Evolutionary conservation across 2,888 invertebrate species (phyloP), one percentile per base, ranked within the genome.

Genomic region (Mesopsocus fuscifrons): DNA sequence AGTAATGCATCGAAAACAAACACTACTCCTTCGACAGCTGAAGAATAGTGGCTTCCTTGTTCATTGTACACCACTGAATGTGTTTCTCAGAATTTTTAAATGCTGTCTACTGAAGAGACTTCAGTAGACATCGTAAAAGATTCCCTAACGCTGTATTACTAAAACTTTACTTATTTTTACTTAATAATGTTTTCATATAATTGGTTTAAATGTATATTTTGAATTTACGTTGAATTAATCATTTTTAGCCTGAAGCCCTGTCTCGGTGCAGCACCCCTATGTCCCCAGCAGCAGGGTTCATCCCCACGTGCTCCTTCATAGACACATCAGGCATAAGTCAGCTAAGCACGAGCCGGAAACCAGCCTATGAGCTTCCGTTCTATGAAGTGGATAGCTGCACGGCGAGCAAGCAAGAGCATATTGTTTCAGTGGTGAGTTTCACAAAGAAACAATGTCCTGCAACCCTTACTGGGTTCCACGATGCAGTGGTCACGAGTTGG

Each of bases 391-490:
- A 87, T 59, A 78, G 77, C 32, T 85, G 85, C 57, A 85, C 87
- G 2, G 85, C 85, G 11, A 83, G 83, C 52, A 82, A 82, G 53
- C 84, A 87, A 59, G 87, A 87, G 54, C 85, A 85, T 56, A 76
- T 87, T 32, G 80, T 85, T 33, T 84, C 85, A 6, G 85, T 85
- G 57, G 81, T 81, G 52, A 63, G 69, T 55, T 20, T 26, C n/a
- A n/a, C n/a, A n/a, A n/a, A n/a, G 30, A 30, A 30, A 30, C 9
- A 30, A 11, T 15, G 2, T 11, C n/a, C 17, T 26, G 17, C n/a
- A 2, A 41, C n/a, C 30, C 30, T 30, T n/a, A 30, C n/a, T 30
- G 30, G n/a, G 30, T 30, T 30, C 30, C 30, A 9, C 30, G n/a
- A 30, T 9, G 30, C 30, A 11, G 9, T 30, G n/a, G 9, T 30